A percentile compares a stretch with the other conserved stretches of the same genome.
phyloP scores from a whole-genome alignment of 2,888 invertebrate genomes.

The Endotricha flammealis region DNA sequence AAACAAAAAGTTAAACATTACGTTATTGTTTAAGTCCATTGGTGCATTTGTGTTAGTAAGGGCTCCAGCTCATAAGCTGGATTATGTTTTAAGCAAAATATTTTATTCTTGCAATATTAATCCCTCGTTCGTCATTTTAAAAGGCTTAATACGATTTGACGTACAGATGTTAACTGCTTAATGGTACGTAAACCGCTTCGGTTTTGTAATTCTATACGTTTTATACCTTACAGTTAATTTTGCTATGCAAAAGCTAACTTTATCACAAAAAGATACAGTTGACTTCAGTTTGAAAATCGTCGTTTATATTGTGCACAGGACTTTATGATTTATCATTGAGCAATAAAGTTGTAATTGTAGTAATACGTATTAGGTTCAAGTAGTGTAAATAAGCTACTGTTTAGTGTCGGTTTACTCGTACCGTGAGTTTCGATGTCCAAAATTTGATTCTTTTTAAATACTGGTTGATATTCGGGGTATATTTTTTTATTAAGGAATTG shows the following conservation, averaged over 20 bases:
- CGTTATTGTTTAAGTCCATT: too few relatives aligned
- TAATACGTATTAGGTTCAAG: slow-evolving; percentile 27
- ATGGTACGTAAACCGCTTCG: slow-evolving; percentile 66
- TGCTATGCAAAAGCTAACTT: slow-evolving; percentile 27
- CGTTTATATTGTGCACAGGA: slow-evolving; percentile 4
- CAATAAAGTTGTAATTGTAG: slow-evolving; percentile 32
- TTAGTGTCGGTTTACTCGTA: slow-evolving; percentile 66
- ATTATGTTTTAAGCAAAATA: too few relatives aligned
- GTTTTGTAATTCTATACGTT: slow-evolving; percentile 62
- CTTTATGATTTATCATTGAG: slow-evolving; percentile 15
- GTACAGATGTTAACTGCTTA: slow-evolving; percentile 62
- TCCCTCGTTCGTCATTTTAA: slow-evolving; percentile 39
- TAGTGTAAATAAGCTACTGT: slow-evolving; percentile 62
- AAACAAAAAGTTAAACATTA: too few relatives aligned
- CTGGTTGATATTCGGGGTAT: slow-evolving; percentile 42
- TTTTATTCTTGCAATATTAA: slow-evolving; percentile 18
- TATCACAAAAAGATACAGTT: not conserved
- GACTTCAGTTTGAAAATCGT: slow-evolving; percentile 13
- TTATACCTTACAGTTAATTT: slow-evolving; percentile 25
- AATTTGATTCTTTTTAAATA: slow-evolving; percentile 53
- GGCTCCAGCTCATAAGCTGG: too few relatives aligned
- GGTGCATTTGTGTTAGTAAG: too few relatives aligned
- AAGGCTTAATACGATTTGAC: slow-evolving; percentile 53
- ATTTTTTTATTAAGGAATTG: slow-evolving; percentile 11
- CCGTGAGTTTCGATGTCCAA: slow-evolving; percentile 60